phyloP scores from a whole-genome alignment of 1,140 invertebrate species.

The Ganaspis sp. region DNA sequence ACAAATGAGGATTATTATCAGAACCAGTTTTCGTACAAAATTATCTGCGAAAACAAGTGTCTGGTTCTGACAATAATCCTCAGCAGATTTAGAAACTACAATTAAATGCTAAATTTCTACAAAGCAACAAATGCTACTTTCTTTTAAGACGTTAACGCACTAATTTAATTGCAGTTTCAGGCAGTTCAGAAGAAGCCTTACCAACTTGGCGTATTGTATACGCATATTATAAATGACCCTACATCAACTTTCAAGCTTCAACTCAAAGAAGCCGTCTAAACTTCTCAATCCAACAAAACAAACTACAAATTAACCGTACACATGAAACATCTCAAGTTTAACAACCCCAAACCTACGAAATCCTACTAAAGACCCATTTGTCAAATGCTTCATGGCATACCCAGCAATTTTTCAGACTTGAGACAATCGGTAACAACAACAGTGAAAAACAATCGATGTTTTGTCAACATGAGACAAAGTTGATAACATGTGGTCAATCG shows the following conservation, averaged over 20 bases:
- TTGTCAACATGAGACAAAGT: conserved; percentile 19
- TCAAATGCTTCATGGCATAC: neutral
- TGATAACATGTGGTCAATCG: conserved; percentile 65
- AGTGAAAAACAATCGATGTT: conserved; percentile 26
- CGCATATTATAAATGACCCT: neutral
- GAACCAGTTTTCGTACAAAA: too few relatives aligned
- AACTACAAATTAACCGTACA: neutral
- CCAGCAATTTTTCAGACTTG: neutral
- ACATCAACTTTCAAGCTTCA: neutral
- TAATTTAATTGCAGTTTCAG: neutral
- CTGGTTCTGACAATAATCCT: too few relatives aligned
- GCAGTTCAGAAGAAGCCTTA: neutral
- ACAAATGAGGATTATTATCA: too few relatives aligned
- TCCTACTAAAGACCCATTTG: neutral
- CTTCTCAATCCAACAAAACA: neutral
- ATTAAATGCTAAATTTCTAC: too few relatives aligned
- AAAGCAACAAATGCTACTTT: neutral
- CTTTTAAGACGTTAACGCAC: neutral
- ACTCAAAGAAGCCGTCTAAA: neutral
- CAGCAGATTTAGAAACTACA: neutral
- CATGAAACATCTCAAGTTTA: neutral
- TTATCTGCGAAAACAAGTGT: too few relatives aligned
- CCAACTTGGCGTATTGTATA: neutral
- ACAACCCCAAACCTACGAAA: neutral
- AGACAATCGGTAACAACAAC: neutral